Base-by-base conservation (phyloP, 2,888 invertebrate species). In the Nasonia oneida region DNA sequence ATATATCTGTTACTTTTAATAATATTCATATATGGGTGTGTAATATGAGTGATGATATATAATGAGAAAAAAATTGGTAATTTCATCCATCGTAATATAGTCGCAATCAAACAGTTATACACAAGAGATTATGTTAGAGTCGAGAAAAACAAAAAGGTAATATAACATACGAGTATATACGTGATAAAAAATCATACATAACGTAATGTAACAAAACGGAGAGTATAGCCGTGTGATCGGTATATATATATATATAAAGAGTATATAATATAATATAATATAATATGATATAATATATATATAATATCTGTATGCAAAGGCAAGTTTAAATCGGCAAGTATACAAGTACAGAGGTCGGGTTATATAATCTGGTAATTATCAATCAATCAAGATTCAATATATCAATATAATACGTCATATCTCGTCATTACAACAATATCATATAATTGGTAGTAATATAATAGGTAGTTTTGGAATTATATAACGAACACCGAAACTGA, bases 401-500 rank as follows among this genome's bases (percentile, higher is more conserved):
- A 89, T 76, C 74, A 77, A 70, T 71, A 57, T 71, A 53, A 76
- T 86, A 89, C 88, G 89, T 90, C 88, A 90, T 90, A 90, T 90
- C 88, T 89, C 89, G 89, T 87, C 88, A 87, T 89, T 88, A 89
- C 89, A 90, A 90, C 89, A 89, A 90, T 88, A 88, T 90, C 23
- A 71, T 71, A 71, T 73, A 73, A 42, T 89, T 88, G 84, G 84
- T 86, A 86, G 78, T 88, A 29, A 86, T 75, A 85, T 86, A 84
- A 78, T 89, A 89, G 88, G 89, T 90, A 89, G 89, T 91, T 87
- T 80, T 93, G 92, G 93, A 92, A 91, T 92, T 92, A 93, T 92
- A 92, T 91, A 91, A 93, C 93, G 93, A 93, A 93, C 93, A 93
- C 93, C 93, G 93, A 93, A 93, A 94, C 93, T 93, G 94, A 94